Conservation (phyloP, 2,797 vertebrate species). For the Setipinna tenuifilis region DNA sequence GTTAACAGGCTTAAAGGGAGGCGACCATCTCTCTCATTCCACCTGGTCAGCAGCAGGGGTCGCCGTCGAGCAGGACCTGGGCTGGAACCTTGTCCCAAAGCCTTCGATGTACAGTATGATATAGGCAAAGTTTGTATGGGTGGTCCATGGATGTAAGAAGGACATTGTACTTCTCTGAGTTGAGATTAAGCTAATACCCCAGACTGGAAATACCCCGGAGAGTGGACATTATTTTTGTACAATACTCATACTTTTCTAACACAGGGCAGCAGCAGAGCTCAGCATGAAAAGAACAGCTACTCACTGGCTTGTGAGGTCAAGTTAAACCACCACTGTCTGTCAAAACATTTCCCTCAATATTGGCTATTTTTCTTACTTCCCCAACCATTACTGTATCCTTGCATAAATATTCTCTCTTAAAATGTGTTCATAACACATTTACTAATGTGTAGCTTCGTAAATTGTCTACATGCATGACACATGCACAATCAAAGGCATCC, state of each 20-base stretch:
- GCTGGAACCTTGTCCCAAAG: neutral
- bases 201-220: neutral
- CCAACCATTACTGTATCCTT: neutral
- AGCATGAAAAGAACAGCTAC: neutral
- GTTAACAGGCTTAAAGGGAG: neutral
- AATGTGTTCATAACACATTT: neutral
- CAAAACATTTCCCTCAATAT: neutral
- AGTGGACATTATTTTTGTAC: neutral
- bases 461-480: neutral
- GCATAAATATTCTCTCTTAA: neutral
- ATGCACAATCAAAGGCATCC: neutral
- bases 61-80: constrained; percentile 8
- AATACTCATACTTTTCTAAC: no score
- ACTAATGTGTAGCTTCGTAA: neutral
- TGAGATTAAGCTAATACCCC: neutral
- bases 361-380: neutral
- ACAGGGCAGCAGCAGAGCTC: neutral
- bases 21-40: neutral
- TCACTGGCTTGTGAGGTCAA: neutral
- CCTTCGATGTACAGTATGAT: neutral
- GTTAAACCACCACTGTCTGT: neutral
- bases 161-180: neutral
- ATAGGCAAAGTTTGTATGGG: neutral
- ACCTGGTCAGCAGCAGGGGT: neutral
- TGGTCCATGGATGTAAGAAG: neutral